Evolutionary conservation across 2,797 vertebrate genomes (phyloP), one percentile per base, ranked within the genome.

Genomic region (Eupleurogrammus muticus): DNA sequence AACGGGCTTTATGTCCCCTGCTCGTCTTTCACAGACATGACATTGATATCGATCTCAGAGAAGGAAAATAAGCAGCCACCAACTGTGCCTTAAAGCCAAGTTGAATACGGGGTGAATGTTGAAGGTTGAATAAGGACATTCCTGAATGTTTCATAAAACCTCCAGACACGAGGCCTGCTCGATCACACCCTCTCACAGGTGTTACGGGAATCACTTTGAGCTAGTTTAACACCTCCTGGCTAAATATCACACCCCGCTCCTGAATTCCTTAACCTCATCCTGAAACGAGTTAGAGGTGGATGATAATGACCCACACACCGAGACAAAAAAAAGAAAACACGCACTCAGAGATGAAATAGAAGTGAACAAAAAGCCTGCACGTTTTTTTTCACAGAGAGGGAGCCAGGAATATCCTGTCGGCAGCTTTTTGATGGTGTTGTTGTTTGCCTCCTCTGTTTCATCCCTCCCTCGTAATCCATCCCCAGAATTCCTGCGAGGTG

Each of bases 211-310:
- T 48, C 66, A 68, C 77, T 76, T 81, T 80, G 80, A 51, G 56
- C 77, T 65, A 78, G 65, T 89, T 88, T 81, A 51, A 83, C 87
- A 70, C 61, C 7, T 46, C 16, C 62, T 6, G 35, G 53, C 46
- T 71, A 80, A 76, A 91, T 89, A 70, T 91, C 81, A 75, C 89
- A 78, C 73, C 35, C 14, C 14, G 20, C 49, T 6, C 76, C 75
- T 23, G 66, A 87, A 93, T 92, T 88, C 89, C 75, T 79, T 44
- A 28, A 74, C 73, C 67, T 73, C 73, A 78, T 82, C 77, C 70
- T 63, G 70, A 88, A 83, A 81, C 24, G 35, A 82, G 79, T 82
- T 47, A 9, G 70, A 81, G 55, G 63, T 42, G 52, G 62, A 55
- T 58, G 83, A 87, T 86, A 86, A 91, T 88, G 83, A 87, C 64